phyloP scores from a whole-genome alignment of 2,888 invertebrate species.

The Lasiommata megera region DNA sequence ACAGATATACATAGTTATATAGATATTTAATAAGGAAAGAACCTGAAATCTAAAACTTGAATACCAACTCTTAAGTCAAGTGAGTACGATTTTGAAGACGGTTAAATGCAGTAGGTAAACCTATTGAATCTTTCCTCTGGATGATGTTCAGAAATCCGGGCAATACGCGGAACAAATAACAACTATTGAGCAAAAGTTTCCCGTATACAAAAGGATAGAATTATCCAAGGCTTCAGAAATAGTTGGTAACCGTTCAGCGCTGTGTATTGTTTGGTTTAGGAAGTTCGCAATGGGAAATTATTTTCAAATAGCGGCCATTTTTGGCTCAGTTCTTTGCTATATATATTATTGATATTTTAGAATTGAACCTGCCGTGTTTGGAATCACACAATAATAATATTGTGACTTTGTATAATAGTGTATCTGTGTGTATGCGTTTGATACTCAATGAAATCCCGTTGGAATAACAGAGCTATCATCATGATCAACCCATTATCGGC shows the following conservation, averaged over 20 bases:
- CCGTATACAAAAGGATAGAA: slow-evolving; percentile 21
- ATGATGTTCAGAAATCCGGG: slow-evolving; percentile 5
- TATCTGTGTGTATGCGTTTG: too few species aligned
- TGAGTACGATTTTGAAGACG: neutral
- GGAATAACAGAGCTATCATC: too few species aligned
- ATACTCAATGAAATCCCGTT: too few species aligned
- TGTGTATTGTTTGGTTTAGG: slow-evolving; percentile 32
- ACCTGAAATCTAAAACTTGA: too few species aligned
- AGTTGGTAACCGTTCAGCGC: slow-evolving; percentile 22
- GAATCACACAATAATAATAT: neutral
- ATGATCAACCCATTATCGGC: too few species aligned
- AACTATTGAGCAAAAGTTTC: slow-evolving; percentile 13
- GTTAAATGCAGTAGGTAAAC: neutral
- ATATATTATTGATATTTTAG: slow-evolving; percentile 7
- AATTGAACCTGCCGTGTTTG: neutral
- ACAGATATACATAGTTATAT: too few species aligned
- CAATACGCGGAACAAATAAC: slow-evolving; percentile 13
- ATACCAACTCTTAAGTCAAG: too few species aligned
- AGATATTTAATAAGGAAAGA: too few species aligned
- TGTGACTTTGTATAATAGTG: too few species aligned
- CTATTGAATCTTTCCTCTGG: neutral
- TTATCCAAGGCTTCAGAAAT: slow-evolving; percentile 20
- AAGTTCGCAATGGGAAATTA: slow-evolving; percentile 33
- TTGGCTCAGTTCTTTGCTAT: slow-evolving; percentile 6
- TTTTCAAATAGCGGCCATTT: slow-evolving; percentile 20